Evolutionary conservation across 2,888 invertebrate genomes (phyloP).

Genomic region (Pollenia angustigena): DNA sequence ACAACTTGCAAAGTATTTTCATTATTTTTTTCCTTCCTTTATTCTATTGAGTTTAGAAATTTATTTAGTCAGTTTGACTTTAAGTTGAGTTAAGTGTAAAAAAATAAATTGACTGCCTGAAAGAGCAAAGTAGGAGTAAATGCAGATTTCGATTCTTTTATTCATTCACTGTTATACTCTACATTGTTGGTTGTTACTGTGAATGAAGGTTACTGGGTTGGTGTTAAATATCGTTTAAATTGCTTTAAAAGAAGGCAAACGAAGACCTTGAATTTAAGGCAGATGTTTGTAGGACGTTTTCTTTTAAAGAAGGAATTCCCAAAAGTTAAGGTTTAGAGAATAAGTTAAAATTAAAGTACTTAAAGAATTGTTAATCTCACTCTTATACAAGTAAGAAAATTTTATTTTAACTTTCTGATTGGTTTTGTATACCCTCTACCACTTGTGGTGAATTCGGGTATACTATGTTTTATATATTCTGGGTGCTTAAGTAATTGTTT

Average conservation of each 20-base stretch:
- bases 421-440: no score
- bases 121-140: slow-evolving; percentile 6
- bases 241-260: neutral
- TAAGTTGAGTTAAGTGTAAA: slow-evolving; percentile 36
- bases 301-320: slow-evolving; percentile 3
- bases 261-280: slow-evolving; percentile 35
- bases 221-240: slow-evolving; percentile 39
- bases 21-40: neutral
- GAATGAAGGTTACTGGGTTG: slow-evolving; percentile 30
- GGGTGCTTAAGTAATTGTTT: no score
- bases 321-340: neutral
- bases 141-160: slow-evolving; percentile 27
- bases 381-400: no score
- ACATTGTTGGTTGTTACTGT: slow-evolving; percentile 14
- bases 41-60: slow-evolving; percentile 25
- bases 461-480: no score
- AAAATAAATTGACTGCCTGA: slow-evolving; percentile 15
- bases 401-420: no score
- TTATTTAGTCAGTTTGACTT: slow-evolving; percentile 26
- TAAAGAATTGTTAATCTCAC: no score
- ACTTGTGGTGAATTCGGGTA: no score
- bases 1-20: neutral
- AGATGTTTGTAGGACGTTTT: neutral
- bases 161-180: neutral
- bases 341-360: neutral